Evolutionary conservation across 2,113 vertebrate species (phyloP), one percentile per base, ranked within the genome.

Genomic region (Lophotis ruficrista): DNA sequence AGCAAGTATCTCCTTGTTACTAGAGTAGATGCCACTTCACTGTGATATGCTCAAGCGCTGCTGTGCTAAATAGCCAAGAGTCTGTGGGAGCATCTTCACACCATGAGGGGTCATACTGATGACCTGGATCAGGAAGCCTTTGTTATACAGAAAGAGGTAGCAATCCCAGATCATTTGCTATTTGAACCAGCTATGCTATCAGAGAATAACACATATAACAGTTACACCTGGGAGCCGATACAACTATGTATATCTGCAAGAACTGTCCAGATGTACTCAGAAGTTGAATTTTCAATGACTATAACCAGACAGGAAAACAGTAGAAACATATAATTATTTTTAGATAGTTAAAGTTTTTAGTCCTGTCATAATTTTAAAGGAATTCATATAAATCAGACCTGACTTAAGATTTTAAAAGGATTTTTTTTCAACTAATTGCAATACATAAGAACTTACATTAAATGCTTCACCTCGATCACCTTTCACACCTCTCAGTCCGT

Each of bases 401-500:
- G 10, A 72, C 6, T 43, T 48, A 37, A 65, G 47, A 61, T 51
- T 90, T 86, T 30, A 88, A 35, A 1, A 16, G 10, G 21, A 51
- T 35, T 66, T 92, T 54, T 93, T 79, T 9, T 10, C 41, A 91
- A 7, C 20, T 35, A 69, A 60, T 64, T 92, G 17, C 47, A 71
- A 51, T 31, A 58, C 3, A 13, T 38, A 66, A 53, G 7, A 45
- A 98, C 99, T 98, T 96, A 99, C 99, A 61, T 87, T 95, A 69
- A 96, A 85, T 5, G 95, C 41, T 96, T 98, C 7, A 0, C 94
- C 90, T 96, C 81, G 83, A 54, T 99, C 99, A 96, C 99, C 99
- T 96, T 98, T 99, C 79, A 98, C 94, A 62, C 99, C 99, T 94
- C 98, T 99, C 5, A 93, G 94, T 65, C 99, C 99, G 47, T 98